phyloP scores from a whole-genome alignment of 2,113 vertebrate genomes.

The Parotia lawesii region DNA sequence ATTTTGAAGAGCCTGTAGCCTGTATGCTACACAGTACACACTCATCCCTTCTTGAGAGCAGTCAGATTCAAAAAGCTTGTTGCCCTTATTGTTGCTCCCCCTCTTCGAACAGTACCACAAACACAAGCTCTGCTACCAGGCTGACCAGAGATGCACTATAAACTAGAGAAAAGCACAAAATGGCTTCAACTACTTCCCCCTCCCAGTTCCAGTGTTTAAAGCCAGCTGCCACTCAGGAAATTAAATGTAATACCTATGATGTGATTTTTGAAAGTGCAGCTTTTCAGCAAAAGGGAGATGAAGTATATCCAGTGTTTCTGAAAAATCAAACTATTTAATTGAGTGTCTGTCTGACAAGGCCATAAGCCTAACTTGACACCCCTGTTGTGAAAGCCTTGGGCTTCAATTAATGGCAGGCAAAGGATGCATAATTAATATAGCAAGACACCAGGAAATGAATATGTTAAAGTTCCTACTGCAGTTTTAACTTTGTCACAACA shows the following conservation, averaged over 20 bases:
- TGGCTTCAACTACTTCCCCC: neutral
- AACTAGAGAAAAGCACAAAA: neutral
- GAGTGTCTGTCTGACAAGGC: neutral
- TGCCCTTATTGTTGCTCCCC: neutral
- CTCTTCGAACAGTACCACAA: neutral
- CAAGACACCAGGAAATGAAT: slow-evolving; percentile 34
- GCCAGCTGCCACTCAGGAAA: neutral
- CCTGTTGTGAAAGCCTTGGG: slow-evolving; percentile 20
- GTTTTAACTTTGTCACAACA: slow-evolving; percentile 2
- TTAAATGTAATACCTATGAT: slow-evolving; percentile 2
- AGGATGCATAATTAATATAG: slow-evolving; percentile 32
- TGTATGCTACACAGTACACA: rapidly evolving
- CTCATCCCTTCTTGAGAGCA: neutral
- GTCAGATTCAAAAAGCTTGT: neutral
- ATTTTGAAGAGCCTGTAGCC: neutral
- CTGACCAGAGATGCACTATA: neutral
- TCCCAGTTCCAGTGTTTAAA: neutral
- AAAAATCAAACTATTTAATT: neutral
- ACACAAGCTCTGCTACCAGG: neutral
- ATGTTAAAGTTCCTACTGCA: neutral
- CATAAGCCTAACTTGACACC: neutral
- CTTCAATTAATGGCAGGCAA: slow-evolving; percentile 17
- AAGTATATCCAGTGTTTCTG: neutral
- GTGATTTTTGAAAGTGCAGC: neutral
- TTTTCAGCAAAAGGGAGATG: neutral